Percentiles rank a stretch among this genome's conserved stretches.
Conservation (phyloP, 2,113 vertebrate species). For the Sebastes fasciatus region DNA sequence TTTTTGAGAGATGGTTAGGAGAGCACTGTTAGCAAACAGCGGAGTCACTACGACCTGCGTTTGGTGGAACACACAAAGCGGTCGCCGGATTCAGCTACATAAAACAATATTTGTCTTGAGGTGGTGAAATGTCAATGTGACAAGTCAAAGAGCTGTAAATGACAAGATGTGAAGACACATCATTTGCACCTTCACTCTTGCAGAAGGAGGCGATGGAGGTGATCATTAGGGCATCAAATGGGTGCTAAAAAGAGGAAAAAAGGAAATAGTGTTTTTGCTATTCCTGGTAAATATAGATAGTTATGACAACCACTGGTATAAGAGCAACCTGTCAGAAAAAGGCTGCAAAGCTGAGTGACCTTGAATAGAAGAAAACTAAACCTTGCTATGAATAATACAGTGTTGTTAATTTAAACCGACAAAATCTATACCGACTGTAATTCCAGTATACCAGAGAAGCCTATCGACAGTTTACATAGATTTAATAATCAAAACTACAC, state of each 20-base stretch:
- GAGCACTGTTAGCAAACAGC: no score
- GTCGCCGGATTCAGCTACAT: neutral
- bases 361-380: neutral
- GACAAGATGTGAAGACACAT: constrained; percentile 10
- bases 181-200: neutral
- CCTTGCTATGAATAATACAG: neutral
- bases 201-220: neutral
- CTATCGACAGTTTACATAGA: neutral
- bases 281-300: neutral
- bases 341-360: neutral
- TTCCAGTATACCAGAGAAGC: neutral
- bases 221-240: neutral
- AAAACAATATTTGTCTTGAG: constrained; percentile 1
- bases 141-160: constrained; percentile 9
- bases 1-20: no score
- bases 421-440: neutral
- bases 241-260: neutral
- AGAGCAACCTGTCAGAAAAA: neutral
- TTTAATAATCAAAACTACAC: neutral
- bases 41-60: no score
- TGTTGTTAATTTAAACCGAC: neutral
- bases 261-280: neutral
- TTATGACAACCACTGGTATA: neutral
- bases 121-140: constrained; percentile 18
- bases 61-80: no score